Evolutionary conservation across 2,113 vertebrate genomes (phyloP), one percentile per base, ranked within the genome.

Genomic region (Nothobranchius furzeri): DNA sequence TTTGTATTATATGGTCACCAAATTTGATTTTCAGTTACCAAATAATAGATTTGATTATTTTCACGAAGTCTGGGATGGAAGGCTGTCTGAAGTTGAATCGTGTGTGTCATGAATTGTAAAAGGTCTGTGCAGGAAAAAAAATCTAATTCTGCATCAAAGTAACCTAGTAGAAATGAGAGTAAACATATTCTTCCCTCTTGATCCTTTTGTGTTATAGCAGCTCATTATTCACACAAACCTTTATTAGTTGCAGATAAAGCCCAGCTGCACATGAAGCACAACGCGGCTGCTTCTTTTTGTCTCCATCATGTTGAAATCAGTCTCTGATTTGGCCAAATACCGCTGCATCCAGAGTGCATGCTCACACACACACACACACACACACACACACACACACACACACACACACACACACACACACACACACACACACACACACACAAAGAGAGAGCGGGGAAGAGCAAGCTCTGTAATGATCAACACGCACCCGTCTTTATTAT

Each of bases 311-410:
- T 79, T 83, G 82, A 84, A 87, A 87, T 62, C 14, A 3, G 69
- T 79, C 54, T 57, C 75, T 85, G 87, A 90, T 88, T 81, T 86
- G 85, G 70, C 81, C 84, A 88, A 91, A 91, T 88, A 77, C 84
- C 85, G 77, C 67, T 81, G 82, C 78, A 81, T 74, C 64, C 67
- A 75, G 62, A 68, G 72, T 65, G 70, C 72, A 83, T 70, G 60
- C 72, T 69, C 64, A 1, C 58, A 79, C 78, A 76, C 59, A 75
- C 80, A 73, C 56, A 53, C 80, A 73, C 53, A 53, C 51, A 71
- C 40, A 55, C 43, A 61, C 15, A 37, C 45, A 47, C 20, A 20
- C 20, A 20, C 20, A 20, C 56, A 53, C 80, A 73, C 53, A 53
- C 51, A 71, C 40, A 55, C 43, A 61, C 15, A 37, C 45, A 47